Percentiles rank a stretch among this genome's conserved stretches.
Conservation (phyloP, 92 coral and sea anemone species). For the Montipora capitata region DNA sequence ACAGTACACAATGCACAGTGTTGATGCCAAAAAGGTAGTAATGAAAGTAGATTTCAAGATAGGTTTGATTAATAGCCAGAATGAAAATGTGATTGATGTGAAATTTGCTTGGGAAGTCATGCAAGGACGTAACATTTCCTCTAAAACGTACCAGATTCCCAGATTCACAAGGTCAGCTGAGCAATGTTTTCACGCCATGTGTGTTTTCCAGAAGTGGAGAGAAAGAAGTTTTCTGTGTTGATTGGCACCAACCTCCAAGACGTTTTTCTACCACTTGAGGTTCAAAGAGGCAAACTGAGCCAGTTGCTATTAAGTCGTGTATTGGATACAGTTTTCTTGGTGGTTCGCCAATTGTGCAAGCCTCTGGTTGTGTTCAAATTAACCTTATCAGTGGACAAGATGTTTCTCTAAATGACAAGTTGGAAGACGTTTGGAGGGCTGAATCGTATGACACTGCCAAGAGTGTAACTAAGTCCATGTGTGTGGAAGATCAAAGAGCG, state of each 20-base stretch:
- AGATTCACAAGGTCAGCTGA: slow-evolving; percentile 34
- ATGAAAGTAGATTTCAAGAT: slow-evolving; percentile 55
- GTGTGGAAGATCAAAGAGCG: slow-evolving; percentile 63
- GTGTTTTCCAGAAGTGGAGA: slow-evolving; percentile 60
- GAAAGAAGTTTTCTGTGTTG: slow-evolving; percentile 21
- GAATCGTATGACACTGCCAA: slow-evolving; percentile 51
- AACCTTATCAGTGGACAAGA: slow-evolving; percentile 49
- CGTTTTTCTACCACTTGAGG: slow-evolving; percentile 76
- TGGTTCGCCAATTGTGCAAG: slow-evolving; percentile 1
- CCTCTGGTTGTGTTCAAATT: slow-evolving; percentile 7
- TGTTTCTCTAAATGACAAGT: slow-evolving; percentile 56
- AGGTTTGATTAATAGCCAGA: slow-evolving; percentile 33
- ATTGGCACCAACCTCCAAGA: slow-evolving; percentile 76
- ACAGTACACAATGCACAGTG: slow-evolving; percentile 40
- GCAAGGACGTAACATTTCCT: slow-evolving; percentile 65
- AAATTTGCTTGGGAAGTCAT: slow-evolving; percentile 70
- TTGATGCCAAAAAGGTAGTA: slow-evolving; percentile 30
- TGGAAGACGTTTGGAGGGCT: slow-evolving; percentile 68
- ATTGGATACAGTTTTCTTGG: slow-evolving; percentile 73
- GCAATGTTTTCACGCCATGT: slow-evolving; percentile 66
- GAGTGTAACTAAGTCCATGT: slow-evolving; percentile 27
- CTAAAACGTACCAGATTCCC: slow-evolving; percentile 26
- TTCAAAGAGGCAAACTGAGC: slow-evolving; percentile 55
- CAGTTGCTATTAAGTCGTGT: slow-evolving; percentile 72
- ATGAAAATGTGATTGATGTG: slow-evolving; percentile 39